Conservation (phyloP, 2,888 invertebrate species). For the Onchidella celtica region DNA sequence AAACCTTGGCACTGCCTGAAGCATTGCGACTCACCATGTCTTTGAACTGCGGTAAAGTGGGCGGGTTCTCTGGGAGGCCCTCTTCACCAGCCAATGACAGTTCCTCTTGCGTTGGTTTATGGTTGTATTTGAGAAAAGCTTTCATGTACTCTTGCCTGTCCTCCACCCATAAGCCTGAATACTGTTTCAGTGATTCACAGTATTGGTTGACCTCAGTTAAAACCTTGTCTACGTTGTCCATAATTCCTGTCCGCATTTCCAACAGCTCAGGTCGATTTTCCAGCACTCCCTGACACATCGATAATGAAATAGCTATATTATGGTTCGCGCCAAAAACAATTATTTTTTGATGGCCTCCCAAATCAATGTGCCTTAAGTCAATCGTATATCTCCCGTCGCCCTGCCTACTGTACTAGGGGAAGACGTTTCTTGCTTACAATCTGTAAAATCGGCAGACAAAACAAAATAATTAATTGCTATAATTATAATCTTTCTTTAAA, state of each 20-base stretch:
- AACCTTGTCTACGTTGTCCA: constrained; percentile 86
- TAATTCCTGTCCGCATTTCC: constrained; percentile 92
- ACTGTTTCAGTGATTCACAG: constrained; percentile 83
- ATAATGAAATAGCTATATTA: constrained; percentile 19
- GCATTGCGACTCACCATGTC: constrained; percentile 90
- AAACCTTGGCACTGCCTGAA: too few species aligned
- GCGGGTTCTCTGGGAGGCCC: constrained; percentile 87
- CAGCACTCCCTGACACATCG: constrained; percentile 88
- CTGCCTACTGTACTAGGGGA: too few species aligned
- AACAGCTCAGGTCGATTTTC: constrained; percentile 88
- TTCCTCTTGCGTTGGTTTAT: constrained; percentile 89
- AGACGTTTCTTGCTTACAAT: too few species aligned
- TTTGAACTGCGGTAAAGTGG: constrained; percentile 94
- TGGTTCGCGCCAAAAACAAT: too few species aligned
- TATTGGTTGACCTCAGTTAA: constrained; percentile 81
- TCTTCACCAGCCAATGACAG: constrained; percentile 89
- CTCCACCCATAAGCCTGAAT: constrained; percentile 93
- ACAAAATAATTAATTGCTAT: too few species aligned
- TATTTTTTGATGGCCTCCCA: too few species aligned
- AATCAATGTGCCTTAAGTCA: too few species aligned
- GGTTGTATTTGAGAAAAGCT: constrained; percentile 92
- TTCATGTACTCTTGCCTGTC: constrained; percentile 93
- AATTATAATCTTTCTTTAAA: too few species aligned
- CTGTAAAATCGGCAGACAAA: too few species aligned
- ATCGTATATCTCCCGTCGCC: too few species aligned